Evolutionary conservation across 2,888 invertebrate genomes (phyloP).

Genomic region (Gymnocheta viridis): DNA sequence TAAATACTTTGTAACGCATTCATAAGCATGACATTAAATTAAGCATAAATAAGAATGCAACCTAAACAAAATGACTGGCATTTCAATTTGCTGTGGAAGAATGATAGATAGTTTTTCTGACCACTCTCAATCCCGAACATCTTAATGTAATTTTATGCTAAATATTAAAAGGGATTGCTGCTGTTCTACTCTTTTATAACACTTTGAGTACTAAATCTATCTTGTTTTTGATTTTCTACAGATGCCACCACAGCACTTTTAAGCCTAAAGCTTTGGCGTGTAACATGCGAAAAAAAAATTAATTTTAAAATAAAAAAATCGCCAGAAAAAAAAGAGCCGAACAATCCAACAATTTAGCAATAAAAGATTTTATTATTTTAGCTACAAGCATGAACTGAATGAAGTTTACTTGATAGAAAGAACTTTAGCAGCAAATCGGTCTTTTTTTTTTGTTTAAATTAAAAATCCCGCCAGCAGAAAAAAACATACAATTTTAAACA

Average conservation of each 20-base stretch:
- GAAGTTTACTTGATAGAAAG: not conserved
- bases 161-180: conserved; percentile 50
- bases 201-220: not conserved
- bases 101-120: conserved; percentile 14
- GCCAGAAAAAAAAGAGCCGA: not conserved
- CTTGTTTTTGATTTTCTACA: not conserved
- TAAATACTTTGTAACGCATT: not conserved
- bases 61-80: conserved; percentile 5
- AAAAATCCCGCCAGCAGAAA: conserved; percentile 2
- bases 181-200: conserved; percentile 26
- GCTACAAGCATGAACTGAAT: not conserved
- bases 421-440: not conserved
- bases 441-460: not conserved
- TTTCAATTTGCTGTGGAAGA: conserved; percentile 11
- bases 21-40: conserved; percentile 19
- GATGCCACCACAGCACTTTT: conserved; percentile 18
- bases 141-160: not conserved
- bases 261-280: conserved; percentile 48
- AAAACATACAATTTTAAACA: conserved; percentile 38
- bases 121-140: not conserved
- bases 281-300: conserved; percentile 44
- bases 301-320: conserved; percentile 1
- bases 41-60: not conserved
- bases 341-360: not conserved
- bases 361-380: conserved; percentile 7